Evolutionary conservation across 2,113 vertebrate genomes (phyloP).

Genomic region (Alosa alosa): DNA sequence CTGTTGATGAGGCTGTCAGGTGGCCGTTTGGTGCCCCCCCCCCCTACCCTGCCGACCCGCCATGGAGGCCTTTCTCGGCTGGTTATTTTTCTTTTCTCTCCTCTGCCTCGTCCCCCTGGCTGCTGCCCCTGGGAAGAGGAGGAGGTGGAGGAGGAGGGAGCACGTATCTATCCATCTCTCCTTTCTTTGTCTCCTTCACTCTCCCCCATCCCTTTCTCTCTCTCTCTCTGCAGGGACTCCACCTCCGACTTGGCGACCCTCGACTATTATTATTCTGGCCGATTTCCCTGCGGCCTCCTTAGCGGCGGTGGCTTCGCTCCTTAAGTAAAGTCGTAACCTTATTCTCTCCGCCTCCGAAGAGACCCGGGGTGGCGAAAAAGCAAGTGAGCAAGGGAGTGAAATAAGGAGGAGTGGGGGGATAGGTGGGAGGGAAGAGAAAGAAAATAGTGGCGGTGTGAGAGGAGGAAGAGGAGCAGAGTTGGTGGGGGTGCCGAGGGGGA

Average conservation of each 20-base stretch:
- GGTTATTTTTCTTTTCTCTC: conserved; percentile 22
- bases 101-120: not conserved
- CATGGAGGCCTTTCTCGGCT: conserved; percentile 6
- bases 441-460: not conserved
- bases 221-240: conserved; percentile 42
- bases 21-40: not conserved
- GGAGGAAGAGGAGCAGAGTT: not conserved
- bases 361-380: conserved; percentile 30
- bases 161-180: conserved; percentile 16
- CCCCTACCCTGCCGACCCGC: conserved; percentile 30
- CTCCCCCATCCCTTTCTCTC: conserved; percentile 23
- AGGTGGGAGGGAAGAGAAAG: not conserved
- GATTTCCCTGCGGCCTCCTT: conserved; percentile 56
- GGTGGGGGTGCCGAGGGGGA: not conserved
- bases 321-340: conserved; percentile 52
- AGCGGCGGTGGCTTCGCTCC: conserved; percentile 44
- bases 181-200: not conserved
- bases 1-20: conserved; percentile 58
- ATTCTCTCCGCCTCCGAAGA: conserved; percentile 24
- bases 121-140: not conserved
- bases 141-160: not conserved
- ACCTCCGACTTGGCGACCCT: conserved; percentile 50
- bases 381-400: not conserved
- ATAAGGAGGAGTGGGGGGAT: not conserved
- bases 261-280: conserved; percentile 56